Conservation (phyloP, 2,113 vertebrate species). For the Mustelus asterias region DNA sequence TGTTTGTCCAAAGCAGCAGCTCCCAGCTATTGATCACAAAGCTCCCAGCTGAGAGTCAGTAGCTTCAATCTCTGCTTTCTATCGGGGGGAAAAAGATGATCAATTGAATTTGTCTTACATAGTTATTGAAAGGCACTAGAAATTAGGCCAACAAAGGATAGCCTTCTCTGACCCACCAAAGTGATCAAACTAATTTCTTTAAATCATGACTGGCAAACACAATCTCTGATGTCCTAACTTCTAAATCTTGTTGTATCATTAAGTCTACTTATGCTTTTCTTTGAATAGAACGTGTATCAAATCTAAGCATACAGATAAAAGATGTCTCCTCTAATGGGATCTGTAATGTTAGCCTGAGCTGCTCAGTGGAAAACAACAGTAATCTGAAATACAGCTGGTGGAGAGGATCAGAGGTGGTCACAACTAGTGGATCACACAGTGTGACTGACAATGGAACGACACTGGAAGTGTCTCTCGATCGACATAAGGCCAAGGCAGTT, state of each 20-base stretch:
- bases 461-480: neutral
- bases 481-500: neutral
- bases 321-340: too few species aligned
- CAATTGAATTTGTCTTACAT: neutral
- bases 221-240: neutral
- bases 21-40: neutral
- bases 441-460: neutral
- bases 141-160: neutral
- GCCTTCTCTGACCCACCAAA: neutral
- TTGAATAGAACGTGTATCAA: neutral
- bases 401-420: neutral
- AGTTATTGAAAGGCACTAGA: neutral
- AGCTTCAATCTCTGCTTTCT: neutral
- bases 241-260: neutral
- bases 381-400: neutral
- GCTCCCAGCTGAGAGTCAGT: neutral
- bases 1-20: neutral
- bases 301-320: neutral
- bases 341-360: neutral
- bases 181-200: neutral
- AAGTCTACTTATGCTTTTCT: neutral
- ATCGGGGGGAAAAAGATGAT: too few species aligned
- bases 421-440: neutral
- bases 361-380: neutral
- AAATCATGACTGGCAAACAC: neutral